Base-by-base conservation (phyloP, 2,888 invertebrate genomes). In the Ormia ochracea region DNA sequence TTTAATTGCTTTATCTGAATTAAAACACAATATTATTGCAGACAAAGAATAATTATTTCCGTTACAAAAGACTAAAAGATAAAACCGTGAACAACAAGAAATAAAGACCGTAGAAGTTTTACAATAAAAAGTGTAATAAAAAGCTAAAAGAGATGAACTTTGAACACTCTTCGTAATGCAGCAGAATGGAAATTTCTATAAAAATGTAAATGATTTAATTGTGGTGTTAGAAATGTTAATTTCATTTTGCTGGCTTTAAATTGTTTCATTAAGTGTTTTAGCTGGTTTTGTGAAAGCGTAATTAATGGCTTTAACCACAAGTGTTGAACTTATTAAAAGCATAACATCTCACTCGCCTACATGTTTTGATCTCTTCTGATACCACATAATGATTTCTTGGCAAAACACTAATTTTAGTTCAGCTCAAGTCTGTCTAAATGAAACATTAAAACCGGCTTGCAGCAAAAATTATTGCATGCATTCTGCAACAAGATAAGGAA, bases 181-280 rank as follows among this genome's bases (percentile, higher is more conserved):
- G 7, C 10, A 17, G 41, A 68, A 48, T 14, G 28, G 31, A 28
- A 10, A 45, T 19, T 48, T 56, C 31, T 41, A 54, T 36, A 33
- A 41, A 73, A 78, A 70, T 65, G 36, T 45, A 68, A 79, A 75
- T 74, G 33, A 54, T 48, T 76, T 80, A 76, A 80, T 80, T 74
- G 66, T 63, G 72, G 66, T 80, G 76, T 68, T 80, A 68, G 76
- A 80, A 80, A 80, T 80, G 76, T 73, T 80, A 80, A 80, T 80
- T 80, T 80, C 65, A 63, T 58, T 19, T 48, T 66, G n/a, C 45
- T 74, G 58, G 33, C 23, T 43, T 23, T 1, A 5, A 31, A 23
- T 52, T 48, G 36, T 26, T 52, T 23, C 26, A 7, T 61, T 1
- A 66, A 74, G 33, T 48, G 7, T 65, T 65, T 65, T 56, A 43